Evolutionary conservation across 2,113 vertebrate genomes (phyloP).

Genomic region (Copsychus sechellarum): DNA sequence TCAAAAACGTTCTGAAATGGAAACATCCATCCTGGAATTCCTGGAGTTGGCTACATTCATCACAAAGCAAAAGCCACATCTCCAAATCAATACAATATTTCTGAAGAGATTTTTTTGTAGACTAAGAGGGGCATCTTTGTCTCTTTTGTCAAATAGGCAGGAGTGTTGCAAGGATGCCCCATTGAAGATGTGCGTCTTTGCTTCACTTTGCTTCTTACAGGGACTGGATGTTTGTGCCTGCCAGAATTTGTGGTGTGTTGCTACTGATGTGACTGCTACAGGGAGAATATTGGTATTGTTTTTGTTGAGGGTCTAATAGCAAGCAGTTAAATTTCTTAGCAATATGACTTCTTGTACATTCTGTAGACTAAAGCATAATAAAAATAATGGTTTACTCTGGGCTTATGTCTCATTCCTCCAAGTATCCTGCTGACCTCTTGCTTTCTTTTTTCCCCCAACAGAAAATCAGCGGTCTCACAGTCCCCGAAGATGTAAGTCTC

Average conservation of each 20-base stretch:
- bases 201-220: background rate
- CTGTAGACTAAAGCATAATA: background rate
- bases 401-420: background rate
- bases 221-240: background rate
- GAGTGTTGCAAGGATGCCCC: background rate
- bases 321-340: background rate
- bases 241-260: background rate
- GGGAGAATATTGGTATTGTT: background rate
- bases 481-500: constrained; percentile 70
- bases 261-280: background rate
- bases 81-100: background rate
- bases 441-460: background rate
- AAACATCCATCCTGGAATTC: background rate
- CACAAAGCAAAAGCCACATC: background rate
- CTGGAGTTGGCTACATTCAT: background rate
- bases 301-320: background rate
- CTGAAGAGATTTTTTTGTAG: background rate
- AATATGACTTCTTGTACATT: background rate
- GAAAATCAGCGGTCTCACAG: constrained; percentile 71
- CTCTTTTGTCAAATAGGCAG: background rate
- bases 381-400: background rate
- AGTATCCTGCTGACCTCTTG: constrained; percentile 21
- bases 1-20: background rate
- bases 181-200: background rate
- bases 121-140: background rate